A percentile compares a stretch with the other conserved stretches of the same genome.
phyloP scores from a whole-genome alignment of 1,140 invertebrate species.

The Pantala flavescens region DNA sequence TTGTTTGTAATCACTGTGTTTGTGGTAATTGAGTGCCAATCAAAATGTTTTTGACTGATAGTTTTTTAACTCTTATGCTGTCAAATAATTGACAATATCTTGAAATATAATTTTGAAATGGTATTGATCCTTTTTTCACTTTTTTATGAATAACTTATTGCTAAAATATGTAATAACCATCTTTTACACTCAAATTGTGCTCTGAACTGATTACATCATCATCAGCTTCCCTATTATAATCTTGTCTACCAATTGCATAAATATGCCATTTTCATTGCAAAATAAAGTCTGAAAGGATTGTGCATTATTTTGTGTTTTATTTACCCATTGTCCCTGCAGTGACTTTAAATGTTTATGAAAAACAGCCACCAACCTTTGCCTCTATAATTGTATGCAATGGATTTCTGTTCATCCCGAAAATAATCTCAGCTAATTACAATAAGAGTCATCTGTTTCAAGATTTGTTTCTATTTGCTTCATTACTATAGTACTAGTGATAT shows the following conservation, averaged over 20 bases:
- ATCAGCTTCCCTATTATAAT: conserved; percentile 7
- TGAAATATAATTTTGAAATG: background rate
- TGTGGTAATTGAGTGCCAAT: background rate
- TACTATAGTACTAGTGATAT: too few species aligned
- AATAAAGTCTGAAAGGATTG: conserved; percentile 7
- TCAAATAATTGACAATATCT: background rate
- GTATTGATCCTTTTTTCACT: conserved; percentile 1
- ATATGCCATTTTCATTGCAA: background rate
- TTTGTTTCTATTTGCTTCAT: too few species aligned
- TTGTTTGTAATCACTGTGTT: too few species aligned
- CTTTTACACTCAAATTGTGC: background rate
- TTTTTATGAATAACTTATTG: conserved; percentile 11
- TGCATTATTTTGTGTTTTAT: background rate
- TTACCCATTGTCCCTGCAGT: too few species aligned
- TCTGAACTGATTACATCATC: conserved; percentile 6
- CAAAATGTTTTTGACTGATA: background rate
- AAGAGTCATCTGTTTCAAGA: too few species aligned
- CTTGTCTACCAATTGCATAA: conserved; percentile 6
- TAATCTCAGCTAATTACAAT: too few species aligned
- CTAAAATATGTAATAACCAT: conserved; percentile 4
- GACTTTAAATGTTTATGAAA: too few species aligned
- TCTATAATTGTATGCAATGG: too few species aligned
- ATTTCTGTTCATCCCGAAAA: too few species aligned
- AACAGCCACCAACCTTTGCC: too few species aligned
- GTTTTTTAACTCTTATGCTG: background rate